Base-by-base conservation (phyloP, 2,888 invertebrate genomes). In the Hemicrepidius hirtus region DNA sequence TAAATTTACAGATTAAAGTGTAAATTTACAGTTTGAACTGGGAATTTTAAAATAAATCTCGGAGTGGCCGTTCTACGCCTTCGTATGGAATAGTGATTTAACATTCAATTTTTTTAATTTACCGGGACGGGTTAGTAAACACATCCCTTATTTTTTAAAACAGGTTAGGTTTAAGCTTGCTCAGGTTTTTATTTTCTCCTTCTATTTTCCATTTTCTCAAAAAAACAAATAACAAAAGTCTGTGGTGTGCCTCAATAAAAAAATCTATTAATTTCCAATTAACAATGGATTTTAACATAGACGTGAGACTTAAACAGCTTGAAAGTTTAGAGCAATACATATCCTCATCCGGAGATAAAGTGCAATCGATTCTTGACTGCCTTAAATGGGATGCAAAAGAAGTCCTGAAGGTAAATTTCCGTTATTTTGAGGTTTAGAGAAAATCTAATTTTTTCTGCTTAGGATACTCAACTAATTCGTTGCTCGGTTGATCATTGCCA, bases 401-500 rank as follows among this genome's bases (percentile, higher is more conserved):
- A 78, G 77, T 84, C 49, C 67, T 80, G 49, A 79, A 84, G 79
- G 86, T 85, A 80, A 70, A 50, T 72, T 18, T 53, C n/a, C 28
- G 24, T 24, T 5, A 37, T 37, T 2, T 37, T 37, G 4, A n/a
- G 13, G 4, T 41, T 41, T 24, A 35, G 35, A 16, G 9, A 10
- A 3, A 6, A 12, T 10, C 18, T 35, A 35, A 21, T 21, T 32
- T 32, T 32, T 32, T 32, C 1, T 9, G 32, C 13, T 10, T 44
- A 83, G 84, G 80, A 86, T 82, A 79, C 81, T 50, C 81, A 83
- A 65, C 77, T 84, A 32, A 78, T 86, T 1, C 78, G 77, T n/a
- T 90, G 90, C 74, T 87, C 88, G 0, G 82, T 88, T 20, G 85
- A 89, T 82, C 71, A 82, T 12, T 84, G 84, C 12, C 90, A 90